A percentile compares a stretch with the other conserved stretches of the same genome.
Conservation (phyloP, 2,113 vertebrate genomes). For the Platycercus adscitus region DNA sequence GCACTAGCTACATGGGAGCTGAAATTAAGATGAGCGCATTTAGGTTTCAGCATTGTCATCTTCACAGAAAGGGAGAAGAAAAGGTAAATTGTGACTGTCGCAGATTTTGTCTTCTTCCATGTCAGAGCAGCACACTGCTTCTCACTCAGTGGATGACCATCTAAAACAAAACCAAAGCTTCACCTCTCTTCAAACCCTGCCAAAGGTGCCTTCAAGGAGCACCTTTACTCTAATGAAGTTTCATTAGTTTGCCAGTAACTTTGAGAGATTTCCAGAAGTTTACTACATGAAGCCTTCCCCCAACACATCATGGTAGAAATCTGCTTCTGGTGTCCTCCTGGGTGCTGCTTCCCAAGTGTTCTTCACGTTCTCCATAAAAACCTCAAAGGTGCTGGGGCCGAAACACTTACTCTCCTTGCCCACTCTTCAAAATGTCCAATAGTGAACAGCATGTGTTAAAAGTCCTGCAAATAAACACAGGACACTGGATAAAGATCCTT, state of each 20-base stretch:
- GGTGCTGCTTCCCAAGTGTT: background rate
- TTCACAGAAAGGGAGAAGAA: background rate
- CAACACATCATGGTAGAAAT: background rate
- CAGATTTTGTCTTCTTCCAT: background rate
- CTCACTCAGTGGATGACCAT: background rate
- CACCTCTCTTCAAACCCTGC: background rate
- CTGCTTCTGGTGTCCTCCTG: background rate
- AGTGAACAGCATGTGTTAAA: background rate
- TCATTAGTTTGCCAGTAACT: background rate
- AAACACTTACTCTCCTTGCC: background rate
- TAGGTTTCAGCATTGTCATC: background rate
- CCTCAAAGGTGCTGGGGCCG: background rate
- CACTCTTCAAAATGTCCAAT: background rate
- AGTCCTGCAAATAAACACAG: background rate
- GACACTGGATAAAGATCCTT: background rate
- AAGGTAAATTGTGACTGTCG: background rate
- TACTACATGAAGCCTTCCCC: background rate
- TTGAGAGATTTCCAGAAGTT: background rate
- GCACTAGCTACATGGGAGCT: accelerated
- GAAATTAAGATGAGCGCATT: background rate
- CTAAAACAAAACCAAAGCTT: background rate
- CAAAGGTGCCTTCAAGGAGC: background rate
- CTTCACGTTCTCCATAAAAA: background rate
- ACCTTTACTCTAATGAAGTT: background rate
- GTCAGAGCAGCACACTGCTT: background rate